Percentiles rank a stretch among this genome's conserved stretches.
These are phyloP conservation scores for Tinea semifulvella DNA, from an alignment of 2,888 invertebrate genomes.

Conservation along the genomic window DNA sequence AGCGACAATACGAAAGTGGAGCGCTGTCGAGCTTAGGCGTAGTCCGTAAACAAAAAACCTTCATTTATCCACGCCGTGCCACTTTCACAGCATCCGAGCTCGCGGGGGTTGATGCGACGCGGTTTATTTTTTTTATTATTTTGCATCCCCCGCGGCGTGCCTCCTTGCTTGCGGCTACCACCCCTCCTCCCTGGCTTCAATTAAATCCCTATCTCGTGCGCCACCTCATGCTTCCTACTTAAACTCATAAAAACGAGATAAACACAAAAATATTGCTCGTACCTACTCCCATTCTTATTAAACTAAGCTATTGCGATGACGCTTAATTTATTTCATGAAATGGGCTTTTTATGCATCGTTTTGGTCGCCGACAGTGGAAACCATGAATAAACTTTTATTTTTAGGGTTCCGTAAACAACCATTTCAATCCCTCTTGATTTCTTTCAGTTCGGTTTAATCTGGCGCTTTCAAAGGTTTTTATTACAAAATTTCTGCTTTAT, in stretches of 20 bases:
- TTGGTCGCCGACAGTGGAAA: constrained; percentile 7
- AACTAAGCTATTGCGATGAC: constrained; percentile 31
- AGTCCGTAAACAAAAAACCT: constrained; percentile 59
- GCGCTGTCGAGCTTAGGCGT: constrained; percentile 54
- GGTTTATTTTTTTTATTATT: constrained; percentile 60
- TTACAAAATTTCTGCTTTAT: too few relatives aligned
- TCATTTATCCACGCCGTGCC: constrained; percentile 64
- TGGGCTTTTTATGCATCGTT: constrained; percentile 21
- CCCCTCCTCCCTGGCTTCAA: constrained; percentile 45
- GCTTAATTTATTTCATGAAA: constrained; percentile 31
- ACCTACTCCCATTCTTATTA: constrained; percentile 45
- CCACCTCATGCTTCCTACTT: constrained; percentile 57
- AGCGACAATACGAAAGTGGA: constrained; percentile 59
- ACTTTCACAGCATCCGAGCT: constrained; percentile 64
- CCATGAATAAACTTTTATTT: constrained; percentile 9
- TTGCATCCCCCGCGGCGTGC: constrained; percentile 36
- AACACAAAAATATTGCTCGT: constrained; percentile 55
- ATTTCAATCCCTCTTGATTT: too few relatives aligned
- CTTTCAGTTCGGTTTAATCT: too few relatives aligned
- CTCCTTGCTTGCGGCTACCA: constrained; percentile 35
- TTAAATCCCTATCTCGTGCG: constrained; percentile 59
- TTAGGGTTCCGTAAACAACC: neutral
- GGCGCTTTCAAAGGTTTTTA: too few relatives aligned
- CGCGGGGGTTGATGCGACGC: constrained; percentile 47
- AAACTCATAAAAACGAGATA: constrained; percentile 58